These are phyloP conservation scores for Nothobranchius furzeri DNA, from an alignment of 2,113 vertebrate species.

Conservation along the genomic window DNA sequence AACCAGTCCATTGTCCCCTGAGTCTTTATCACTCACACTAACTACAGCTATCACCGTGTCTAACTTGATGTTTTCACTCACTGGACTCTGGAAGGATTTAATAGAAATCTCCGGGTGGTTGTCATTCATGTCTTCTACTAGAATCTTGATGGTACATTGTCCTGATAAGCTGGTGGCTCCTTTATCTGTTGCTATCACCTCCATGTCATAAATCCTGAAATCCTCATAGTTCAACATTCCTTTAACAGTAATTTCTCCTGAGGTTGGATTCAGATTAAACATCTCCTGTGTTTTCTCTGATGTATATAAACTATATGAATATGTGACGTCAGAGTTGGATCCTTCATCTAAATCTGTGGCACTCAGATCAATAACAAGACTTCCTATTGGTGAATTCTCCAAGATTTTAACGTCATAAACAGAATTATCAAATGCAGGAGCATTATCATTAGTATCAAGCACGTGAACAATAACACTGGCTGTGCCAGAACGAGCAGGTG, in stretches of 20 bases:
- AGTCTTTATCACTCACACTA: slow-evolving; percentile 75
- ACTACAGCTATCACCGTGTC: slow-evolving; percentile 76
- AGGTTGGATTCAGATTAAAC: slow-evolving; percentile 74
- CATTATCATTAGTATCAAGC: slow-evolving; percentile 72
- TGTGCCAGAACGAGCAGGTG: slow-evolving; percentile 67
- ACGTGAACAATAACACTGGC: slow-evolving; percentile 67
- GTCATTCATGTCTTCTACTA: slow-evolving; percentile 77
- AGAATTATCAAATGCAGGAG: slow-evolving; percentile 50
- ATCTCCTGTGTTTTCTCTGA: slow-evolving; percentile 42
- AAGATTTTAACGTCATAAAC: background rate
- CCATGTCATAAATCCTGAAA: slow-evolving; percentile 71
- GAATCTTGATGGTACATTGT: slow-evolving; percentile 73
- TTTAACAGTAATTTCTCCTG: slow-evolving; percentile 77
- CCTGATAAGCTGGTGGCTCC: slow-evolving; percentile 54
- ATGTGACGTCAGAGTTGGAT: slow-evolving; percentile 6
- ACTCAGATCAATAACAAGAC: slow-evolving; percentile 9
- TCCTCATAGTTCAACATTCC: slow-evolving; percentile 78
- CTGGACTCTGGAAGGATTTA: slow-evolving; percentile 76
- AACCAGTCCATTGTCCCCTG: slow-evolving; percentile 71
- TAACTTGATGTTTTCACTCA: slow-evolving; percentile 60
- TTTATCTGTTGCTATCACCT: slow-evolving; percentile 53
- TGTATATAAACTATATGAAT: slow-evolving; percentile 22
- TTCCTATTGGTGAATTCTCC: slow-evolving; percentile 30
- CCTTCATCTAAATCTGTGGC: slow-evolving; percentile 26
- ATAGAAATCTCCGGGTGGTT: slow-evolving; percentile 80